Evolutionary conservation across 1,140 invertebrate genomes (phyloP).

Genomic region (Pseudomyrmex dendroicus): DNA sequence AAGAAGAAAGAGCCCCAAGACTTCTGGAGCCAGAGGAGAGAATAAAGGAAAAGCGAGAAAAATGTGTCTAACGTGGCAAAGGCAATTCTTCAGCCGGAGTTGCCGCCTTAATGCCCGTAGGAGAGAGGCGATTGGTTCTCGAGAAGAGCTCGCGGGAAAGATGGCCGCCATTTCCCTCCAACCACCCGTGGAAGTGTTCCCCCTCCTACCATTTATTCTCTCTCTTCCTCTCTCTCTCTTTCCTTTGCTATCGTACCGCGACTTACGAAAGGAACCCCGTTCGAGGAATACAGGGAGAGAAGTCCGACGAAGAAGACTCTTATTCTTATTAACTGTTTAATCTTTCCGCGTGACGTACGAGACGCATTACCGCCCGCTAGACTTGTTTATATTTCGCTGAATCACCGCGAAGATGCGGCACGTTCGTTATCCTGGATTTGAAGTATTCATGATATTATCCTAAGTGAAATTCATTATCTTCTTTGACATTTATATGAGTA

Average conservation of each 20-base stretch:
- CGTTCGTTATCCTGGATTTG: conserved; percentile 64
- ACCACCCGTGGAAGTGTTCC: conserved; percentile 82
- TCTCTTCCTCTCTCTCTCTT: conserved; percentile 56
- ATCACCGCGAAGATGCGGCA: conserved; percentile 72
- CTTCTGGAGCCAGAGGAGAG: conserved; percentile 76
- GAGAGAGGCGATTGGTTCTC: conserved; percentile 85
- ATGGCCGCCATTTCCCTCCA: conserved; percentile 86
- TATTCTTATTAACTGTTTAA: conserved; percentile 86
- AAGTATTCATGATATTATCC: conserved; percentile 43
- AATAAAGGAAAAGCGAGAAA: conserved; percentile 86
- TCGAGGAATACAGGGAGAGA: conserved; percentile 75
- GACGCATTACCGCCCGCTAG: conserved; percentile 79
- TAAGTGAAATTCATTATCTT: conserved; percentile 44
- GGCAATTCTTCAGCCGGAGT: conserved; percentile 85
- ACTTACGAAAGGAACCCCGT: conserved; percentile 76
- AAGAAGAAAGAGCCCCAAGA: conserved; percentile 74
- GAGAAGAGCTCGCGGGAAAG: conserved; percentile 84
- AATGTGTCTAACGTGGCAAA: conserved; percentile 85
- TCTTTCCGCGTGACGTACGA: conserved; percentile 85
- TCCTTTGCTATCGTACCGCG: conserved; percentile 57
- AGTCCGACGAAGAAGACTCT: conserved; percentile 81
- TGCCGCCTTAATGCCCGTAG: conserved; percentile 84
- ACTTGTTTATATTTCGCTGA: conserved; percentile 83
- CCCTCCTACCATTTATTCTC: conserved; percentile 62
- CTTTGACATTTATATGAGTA: conserved; percentile 19